phyloP scores from a whole-genome alignment of 2,888 invertebrate genomes.

The Ferdinandea cuprea region DNA sequence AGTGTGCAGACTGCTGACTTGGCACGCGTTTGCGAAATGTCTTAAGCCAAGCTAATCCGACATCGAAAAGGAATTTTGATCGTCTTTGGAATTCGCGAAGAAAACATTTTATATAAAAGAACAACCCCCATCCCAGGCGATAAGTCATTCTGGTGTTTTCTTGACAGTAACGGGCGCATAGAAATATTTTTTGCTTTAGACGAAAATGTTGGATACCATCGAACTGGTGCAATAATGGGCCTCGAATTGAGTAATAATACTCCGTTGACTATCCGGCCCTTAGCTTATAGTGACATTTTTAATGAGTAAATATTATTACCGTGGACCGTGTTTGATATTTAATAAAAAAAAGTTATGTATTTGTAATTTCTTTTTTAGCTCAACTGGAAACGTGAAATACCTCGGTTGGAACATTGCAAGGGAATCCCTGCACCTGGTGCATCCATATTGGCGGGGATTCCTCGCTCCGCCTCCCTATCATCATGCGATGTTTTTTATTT shows the following conservation, averaged over 20 bases:
- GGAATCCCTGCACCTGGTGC: slow-evolving; percentile 86
- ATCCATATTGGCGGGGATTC: slow-evolving; percentile 88
- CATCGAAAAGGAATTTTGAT: slow-evolving; percentile 60
- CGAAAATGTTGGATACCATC: slow-evolving; percentile 3
- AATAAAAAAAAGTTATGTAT: too few species aligned
- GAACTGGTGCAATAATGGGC: slow-evolving; percentile 37
- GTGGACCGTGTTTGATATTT: too few species aligned
- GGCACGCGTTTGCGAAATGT: slow-evolving; percentile 2
- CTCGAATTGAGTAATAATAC: slow-evolving; percentile 20
- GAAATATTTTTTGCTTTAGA: not conserved
- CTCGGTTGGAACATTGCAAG: slow-evolving; percentile 89
- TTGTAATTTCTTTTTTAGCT: too few species aligned
- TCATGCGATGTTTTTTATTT: slow-evolving; percentile 87
- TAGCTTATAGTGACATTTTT: slow-evolving; percentile 45
- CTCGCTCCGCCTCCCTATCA: slow-evolving; percentile 87
- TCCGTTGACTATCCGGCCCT: slow-evolving; percentile 27
- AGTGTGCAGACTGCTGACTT: slow-evolving; percentile 41
- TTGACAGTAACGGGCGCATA: not conserved
- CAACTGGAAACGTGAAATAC: slow-evolving; percentile 77
- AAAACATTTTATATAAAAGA: slow-evolving; percentile 46
- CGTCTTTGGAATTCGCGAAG: slow-evolving; percentile 24
- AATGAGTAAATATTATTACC: slow-evolving; percentile 39
- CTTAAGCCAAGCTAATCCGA: slow-evolving; percentile 53
- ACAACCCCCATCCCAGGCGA: not conserved
- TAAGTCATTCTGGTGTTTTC: slow-evolving; percentile 29